Evolutionary conservation across 2,113 vertebrate genomes (phyloP).

Genomic region (Marmota monax): DNA sequence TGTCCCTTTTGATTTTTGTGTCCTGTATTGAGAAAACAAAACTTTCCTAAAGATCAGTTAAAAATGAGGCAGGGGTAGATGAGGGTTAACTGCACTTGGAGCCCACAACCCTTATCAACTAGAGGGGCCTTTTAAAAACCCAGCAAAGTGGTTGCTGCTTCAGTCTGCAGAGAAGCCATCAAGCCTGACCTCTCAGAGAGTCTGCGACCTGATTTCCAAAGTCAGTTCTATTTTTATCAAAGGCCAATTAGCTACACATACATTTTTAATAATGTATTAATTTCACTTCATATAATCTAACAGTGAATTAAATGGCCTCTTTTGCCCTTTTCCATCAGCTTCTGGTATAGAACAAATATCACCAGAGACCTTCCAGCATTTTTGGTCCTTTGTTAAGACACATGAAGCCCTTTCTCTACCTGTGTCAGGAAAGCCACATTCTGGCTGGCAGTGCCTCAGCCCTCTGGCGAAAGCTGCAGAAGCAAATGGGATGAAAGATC

Average conservation of each 20-base stretch:
- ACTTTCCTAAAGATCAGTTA: neutral
- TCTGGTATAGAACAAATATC: neutral
- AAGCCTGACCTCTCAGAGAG: neutral
- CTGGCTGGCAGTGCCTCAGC: fast-evolving
- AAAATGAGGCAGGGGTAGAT: neutral
- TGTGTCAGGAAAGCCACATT: neutral
- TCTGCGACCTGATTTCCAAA: neutral
- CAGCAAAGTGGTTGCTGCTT: neutral
- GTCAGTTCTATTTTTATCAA: conserved; percentile 27
- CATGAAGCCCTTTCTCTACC: no score
- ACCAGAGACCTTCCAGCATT: neutral
- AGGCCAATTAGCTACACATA: neutral
- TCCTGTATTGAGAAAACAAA: neutral
- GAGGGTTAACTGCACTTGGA: neutral
- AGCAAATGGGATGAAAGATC: neutral
- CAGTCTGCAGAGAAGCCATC: neutral
- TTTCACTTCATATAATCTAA: neutral
- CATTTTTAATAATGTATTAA: neutral
- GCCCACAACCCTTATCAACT: neutral
- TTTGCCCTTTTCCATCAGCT: neutral
- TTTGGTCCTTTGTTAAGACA: neutral
- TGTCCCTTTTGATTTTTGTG: neutral
- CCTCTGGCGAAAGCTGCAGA: neutral
- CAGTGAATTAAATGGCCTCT: neutral
- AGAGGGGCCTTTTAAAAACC: neutral